Conservation (phyloP, 2,113 vertebrate genomes). For the Myocastor coypus region DNA sequence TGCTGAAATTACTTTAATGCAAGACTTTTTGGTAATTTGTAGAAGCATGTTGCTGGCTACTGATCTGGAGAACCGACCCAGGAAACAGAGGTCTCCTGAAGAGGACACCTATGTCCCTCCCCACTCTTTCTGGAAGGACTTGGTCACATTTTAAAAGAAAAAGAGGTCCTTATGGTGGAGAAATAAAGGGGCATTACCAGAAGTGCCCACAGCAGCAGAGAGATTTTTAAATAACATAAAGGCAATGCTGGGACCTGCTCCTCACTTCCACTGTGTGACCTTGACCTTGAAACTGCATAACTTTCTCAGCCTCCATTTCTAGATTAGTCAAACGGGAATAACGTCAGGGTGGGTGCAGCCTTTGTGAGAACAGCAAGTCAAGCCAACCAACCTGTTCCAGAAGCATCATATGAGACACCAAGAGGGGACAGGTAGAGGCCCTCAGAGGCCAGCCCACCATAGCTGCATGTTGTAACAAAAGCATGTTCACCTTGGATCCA, state of each 20-base stretch:
- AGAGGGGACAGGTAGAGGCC: too few species aligned
- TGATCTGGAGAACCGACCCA: background rate
- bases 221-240: background rate
- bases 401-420: accelerated
- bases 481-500: background rate
- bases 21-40: background rate
- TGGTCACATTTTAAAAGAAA: slow-evolving; percentile 20
- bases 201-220: accelerated
- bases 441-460: accelerated
- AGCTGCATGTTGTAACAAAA: background rate
- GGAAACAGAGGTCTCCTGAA: background rate
- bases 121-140: background rate
- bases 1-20: background rate
- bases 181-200: background rate
- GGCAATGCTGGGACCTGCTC: background rate
- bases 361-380: background rate
- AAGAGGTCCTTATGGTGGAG: background rate
- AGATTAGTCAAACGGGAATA: background rate
- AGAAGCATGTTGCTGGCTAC: background rate
- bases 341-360: background rate
- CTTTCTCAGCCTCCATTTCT: background rate
- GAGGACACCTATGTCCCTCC: background rate
- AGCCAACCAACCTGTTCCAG: background rate
- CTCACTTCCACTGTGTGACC: background rate
- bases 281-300: background rate